phyloP scores from a whole-genome alignment of 2,888 invertebrate genomes.

The Mythimna loreyi region DNA sequence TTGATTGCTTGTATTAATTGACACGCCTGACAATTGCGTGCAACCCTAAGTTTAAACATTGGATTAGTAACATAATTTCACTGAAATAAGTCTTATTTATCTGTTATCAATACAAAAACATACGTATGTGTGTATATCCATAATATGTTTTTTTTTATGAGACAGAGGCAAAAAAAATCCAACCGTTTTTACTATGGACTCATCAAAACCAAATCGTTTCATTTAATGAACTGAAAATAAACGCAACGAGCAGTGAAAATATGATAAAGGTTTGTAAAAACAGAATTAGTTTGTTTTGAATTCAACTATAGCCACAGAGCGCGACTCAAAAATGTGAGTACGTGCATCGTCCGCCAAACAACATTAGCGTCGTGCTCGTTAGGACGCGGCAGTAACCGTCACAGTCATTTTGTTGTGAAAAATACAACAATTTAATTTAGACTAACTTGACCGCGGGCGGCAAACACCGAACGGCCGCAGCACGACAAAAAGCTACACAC shows the following conservation, averaged over 20 bases:
- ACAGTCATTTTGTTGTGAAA: constrained; percentile 85
- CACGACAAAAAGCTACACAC: constrained; percentile 87
- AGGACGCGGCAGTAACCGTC: constrained; percentile 67
- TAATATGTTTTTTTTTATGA: constrained; percentile 22
- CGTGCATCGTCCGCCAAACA: constrained; percentile 72
- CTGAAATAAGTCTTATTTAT: constrained; percentile 14
- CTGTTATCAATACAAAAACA: constrained; percentile 8
- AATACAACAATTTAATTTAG: constrained; percentile 90
- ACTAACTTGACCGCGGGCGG: constrained; percentile 84
- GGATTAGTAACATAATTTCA: constrained; percentile 18
- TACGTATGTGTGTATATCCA: not conserved
- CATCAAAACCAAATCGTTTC: constrained; percentile 44
- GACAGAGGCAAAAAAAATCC: constrained; percentile 26
- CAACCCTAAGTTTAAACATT: constrained; percentile 28
- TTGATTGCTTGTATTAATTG: constrained; percentile 81
- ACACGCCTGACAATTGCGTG: constrained; percentile 61
- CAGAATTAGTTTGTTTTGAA: constrained; percentile 45
- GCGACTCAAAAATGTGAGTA: constrained; percentile 55
- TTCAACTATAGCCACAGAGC: constrained; percentile 34
- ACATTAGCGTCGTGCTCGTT: constrained; percentile 81
- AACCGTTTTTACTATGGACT: constrained; percentile 29
- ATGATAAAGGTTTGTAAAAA: constrained; percentile 48
- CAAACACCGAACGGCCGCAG: constrained; percentile 81
- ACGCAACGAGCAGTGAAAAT: constrained; percentile 37
- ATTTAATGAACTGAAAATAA: constrained; percentile 49